Evolutionary conservation across 2,113 vertebrate genomes (phyloP).

Genomic region (Phocoena phocoena): DNA sequence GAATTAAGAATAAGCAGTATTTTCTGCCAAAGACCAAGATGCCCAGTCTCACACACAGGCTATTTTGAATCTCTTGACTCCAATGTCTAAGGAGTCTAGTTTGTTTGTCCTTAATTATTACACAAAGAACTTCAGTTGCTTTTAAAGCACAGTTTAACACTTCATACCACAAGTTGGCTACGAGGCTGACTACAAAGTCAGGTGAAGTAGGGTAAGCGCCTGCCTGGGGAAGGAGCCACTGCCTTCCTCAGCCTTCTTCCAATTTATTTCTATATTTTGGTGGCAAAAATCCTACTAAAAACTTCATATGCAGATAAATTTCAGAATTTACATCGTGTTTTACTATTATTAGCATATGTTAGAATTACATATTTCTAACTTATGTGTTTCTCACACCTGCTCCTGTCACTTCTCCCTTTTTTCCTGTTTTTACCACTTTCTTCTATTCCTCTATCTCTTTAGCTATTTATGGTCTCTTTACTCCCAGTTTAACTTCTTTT

Average conservation of each 20-base stretch:
- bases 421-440: background rate
- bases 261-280: background rate
- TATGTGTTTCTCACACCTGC: background rate
- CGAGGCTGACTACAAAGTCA: background rate
- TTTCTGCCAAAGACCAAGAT: background rate
- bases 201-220: fast-evolving
- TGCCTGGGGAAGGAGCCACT: background rate
- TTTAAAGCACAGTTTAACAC: background rate
- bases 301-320: background rate
- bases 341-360: background rate
- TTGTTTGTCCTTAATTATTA: background rate
- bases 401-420: background rate
- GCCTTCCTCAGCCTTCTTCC: background rate
- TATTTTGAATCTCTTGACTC: background rate
- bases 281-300: background rate
- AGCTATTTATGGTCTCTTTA: background rate
- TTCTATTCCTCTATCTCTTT: background rate
- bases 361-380: background rate
- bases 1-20: background rate
- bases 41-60: background rate
- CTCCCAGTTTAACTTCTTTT: background rate
- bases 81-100: background rate
- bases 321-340: background rate
- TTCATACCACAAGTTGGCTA: background rate
- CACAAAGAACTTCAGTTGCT: background rate